Evolutionary conservation across 2,113 vertebrate species (phyloP).

Genomic region (Tenrec ecaudatus): DNA sequence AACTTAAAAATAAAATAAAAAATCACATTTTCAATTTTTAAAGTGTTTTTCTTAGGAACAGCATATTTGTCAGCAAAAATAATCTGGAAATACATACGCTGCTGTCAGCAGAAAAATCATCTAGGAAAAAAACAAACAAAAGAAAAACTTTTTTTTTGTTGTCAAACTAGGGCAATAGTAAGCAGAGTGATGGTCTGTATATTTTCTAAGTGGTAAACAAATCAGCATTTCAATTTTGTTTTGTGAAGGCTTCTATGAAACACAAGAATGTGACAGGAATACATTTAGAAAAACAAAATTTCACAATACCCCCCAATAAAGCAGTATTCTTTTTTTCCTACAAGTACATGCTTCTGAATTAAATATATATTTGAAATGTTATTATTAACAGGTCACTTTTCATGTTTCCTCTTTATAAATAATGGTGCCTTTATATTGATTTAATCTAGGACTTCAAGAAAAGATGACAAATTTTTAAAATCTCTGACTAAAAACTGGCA

Average conservation of each 20-base stretch:
- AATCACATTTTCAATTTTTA: neutral
- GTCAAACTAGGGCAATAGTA: neutral
- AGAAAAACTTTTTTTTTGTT: neutral
- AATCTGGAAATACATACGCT: neutral
- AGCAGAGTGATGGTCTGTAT: neutral
- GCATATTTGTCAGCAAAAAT: neutral
- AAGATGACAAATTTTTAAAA: constrained; percentile 69
- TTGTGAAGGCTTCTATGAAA: neutral
- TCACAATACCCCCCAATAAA: constrained; percentile 17
- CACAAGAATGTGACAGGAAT: neutral
- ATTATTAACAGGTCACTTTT: constrained; percentile 81
- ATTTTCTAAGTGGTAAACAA: neutral
- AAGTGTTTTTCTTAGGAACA: neutral
- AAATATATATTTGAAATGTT: constrained; percentile 75
- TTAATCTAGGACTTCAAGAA: constrained; percentile 75
- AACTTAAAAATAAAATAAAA: neutral
- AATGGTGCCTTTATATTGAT: constrained; percentile 80
- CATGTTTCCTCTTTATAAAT: constrained; percentile 81
- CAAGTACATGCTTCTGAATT: constrained; percentile 70
- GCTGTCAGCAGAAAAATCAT: neutral
- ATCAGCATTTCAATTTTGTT: neutral
- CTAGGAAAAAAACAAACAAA: neutral
- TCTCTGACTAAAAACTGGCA: constrained; percentile 28
- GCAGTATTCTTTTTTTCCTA: neutral
- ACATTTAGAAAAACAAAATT: constrained; percentile 14